These are phyloP conservation scores for Corythucha ciliata DNA, from an alignment of 2,888 invertebrate genomes.

Conservation along the genomic window DNA sequence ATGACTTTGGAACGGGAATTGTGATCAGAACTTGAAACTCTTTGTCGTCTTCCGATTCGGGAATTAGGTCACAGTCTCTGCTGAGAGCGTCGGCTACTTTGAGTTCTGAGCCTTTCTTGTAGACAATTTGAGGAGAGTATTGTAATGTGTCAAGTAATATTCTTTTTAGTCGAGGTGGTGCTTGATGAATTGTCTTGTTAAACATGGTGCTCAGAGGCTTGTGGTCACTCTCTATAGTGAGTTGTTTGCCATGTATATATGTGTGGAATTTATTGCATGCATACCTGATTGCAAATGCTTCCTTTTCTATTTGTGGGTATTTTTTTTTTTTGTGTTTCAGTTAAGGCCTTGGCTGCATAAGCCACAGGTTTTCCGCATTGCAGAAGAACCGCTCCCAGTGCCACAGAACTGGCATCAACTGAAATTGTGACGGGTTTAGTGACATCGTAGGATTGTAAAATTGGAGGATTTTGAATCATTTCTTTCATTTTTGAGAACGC, in stretches of 20 bases:
- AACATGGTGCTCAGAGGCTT: conserved; percentile 7
- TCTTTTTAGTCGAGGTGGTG: conserved; percentile 11
- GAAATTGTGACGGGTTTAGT: conserved; percentile 36
- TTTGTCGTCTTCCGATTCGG: too few relatives aligned
- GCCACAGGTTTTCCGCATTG: conserved; percentile 38
- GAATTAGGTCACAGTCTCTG: not conserved
- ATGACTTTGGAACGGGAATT: not conserved
- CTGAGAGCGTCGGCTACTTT: conserved; percentile 10
- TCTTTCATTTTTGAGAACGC: conserved; percentile 25
- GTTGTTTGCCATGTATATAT: too few relatives aligned
- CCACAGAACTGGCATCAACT: conserved; percentile 25
- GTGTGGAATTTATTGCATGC: too few relatives aligned
- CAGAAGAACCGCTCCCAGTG: conserved; percentile 39
- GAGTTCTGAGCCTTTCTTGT: conserved; percentile 11
- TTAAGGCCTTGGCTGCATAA: too few relatives aligned
- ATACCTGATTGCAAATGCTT: too few relatives aligned
- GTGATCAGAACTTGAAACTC: too few relatives aligned
- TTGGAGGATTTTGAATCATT: conserved; percentile 30
- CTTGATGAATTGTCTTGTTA: conserved; percentile 9
- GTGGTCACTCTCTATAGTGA: conserved; percentile 14
- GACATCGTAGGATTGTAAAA: conserved; percentile 32
- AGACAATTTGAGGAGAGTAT: conserved; percentile 8
- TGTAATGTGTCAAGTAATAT: conserved; percentile 7
- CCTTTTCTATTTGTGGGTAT: too few relatives aligned
- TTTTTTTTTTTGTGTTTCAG: too few relatives aligned